Conservation (phyloP, 2,888 invertebrate species). For the Callimorpha dominula region DNA sequence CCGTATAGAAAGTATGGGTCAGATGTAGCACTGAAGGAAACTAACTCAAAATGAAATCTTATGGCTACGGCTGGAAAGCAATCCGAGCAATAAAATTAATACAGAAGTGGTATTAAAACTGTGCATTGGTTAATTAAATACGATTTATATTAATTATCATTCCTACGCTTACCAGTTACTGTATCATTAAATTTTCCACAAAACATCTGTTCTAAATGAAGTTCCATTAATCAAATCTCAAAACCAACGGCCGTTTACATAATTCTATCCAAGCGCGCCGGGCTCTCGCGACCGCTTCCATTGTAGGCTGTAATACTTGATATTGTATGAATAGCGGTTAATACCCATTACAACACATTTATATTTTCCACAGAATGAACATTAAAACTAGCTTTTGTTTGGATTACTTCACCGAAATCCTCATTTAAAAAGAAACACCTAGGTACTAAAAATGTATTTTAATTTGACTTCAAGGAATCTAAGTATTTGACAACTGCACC, state of each 20-base stretch:
- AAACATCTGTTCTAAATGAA: conserved; percentile 62
- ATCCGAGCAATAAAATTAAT: too few species aligned
- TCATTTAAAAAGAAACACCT: not conserved
- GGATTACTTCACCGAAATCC: not conserved
- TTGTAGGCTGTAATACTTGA: conserved; percentile 37
- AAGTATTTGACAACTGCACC: not conserved
- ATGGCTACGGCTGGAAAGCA: too few species aligned
- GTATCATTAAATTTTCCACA: conserved; percentile 53
- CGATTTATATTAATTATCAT: conserved; percentile 40
- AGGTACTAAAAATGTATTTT: not conserved
- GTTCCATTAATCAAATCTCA: conserved; percentile 70
- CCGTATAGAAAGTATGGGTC: too few species aligned
- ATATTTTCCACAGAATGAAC: not conserved
- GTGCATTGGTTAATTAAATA: conserved; percentile 36
- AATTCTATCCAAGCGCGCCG: conserved; percentile 55
- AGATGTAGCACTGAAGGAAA: too few species aligned
- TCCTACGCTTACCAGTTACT: conserved; percentile 41
- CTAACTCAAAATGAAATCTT: too few species aligned
- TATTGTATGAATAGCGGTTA: conserved; percentile 29
- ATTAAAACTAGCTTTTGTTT: not conserved
- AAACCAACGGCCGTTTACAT: conserved; percentile 64
- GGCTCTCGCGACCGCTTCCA: conserved; percentile 43
- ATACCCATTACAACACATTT: conserved; percentile 3
- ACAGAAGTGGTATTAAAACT: conserved; percentile 10
- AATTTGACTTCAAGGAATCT: not conserved